These are phyloP conservation scores for Cyrtodaria siliqua DNA, from an alignment of 2,888 invertebrate genomes.

Conservation along the genomic window DNA sequence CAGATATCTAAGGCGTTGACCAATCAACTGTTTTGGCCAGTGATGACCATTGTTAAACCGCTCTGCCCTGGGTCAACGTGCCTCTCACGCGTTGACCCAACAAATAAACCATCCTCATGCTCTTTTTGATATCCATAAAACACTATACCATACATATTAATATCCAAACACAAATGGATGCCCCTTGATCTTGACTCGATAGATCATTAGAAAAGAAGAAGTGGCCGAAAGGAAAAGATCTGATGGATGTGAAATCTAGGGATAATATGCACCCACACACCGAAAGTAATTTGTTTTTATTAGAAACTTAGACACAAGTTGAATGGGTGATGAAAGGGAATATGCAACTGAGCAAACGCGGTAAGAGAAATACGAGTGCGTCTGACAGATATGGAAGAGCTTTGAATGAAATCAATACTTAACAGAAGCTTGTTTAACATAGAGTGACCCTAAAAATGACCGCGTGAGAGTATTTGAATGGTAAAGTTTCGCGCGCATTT, in stretches of 20 bases:
- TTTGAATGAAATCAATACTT: too few species aligned
- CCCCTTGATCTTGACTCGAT: slow-evolving; percentile 53
- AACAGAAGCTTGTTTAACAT: too few species aligned
- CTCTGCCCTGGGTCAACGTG: slow-evolving; percentile 61
- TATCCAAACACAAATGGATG: slow-evolving; percentile 50
- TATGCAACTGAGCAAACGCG: background rate
- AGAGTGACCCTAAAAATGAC: slow-evolving; percentile 12
- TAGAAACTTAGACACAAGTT: slow-evolving; percentile 46
- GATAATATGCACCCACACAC: slow-evolving; percentile 44
- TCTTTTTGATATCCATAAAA: slow-evolving; percentile 53
- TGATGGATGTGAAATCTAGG: slow-evolving; percentile 25
- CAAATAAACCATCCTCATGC: slow-evolving; percentile 43
- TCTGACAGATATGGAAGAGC: too few species aligned
- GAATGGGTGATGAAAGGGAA: slow-evolving; percentile 25
- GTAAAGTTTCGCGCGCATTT: background rate
- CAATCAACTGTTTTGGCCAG: slow-evolving; percentile 34
- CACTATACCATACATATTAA: slow-evolving; percentile 55
- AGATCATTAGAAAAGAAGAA: slow-evolving; percentile 41
- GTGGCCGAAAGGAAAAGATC: background rate
- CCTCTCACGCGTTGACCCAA: slow-evolving; percentile 52
- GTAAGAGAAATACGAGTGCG: too few species aligned
- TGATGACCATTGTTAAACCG: slow-evolving; percentile 34
- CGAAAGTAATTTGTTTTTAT: slow-evolving; percentile 65
- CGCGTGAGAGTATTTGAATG: slow-evolving; percentile 5
- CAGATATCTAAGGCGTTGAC: slow-evolving; percentile 57